Conservation (phyloP, 2,888 invertebrate genomes). For the Teinopalpus imperialis region DNA sequence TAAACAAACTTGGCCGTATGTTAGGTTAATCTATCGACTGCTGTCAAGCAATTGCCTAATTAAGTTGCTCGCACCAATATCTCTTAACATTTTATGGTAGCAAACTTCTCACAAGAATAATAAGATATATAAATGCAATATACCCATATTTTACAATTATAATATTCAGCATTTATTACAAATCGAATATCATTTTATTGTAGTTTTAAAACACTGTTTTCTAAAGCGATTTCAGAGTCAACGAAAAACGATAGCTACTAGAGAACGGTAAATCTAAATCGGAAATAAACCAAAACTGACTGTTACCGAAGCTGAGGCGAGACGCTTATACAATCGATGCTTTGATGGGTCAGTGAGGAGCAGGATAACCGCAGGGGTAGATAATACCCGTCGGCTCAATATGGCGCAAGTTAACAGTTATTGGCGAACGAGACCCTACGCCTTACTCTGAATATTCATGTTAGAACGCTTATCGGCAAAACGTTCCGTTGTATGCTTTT, state of each 20-base stretch:
- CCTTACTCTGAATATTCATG: conserved; percentile 72
- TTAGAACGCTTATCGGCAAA: conserved; percentile 48
- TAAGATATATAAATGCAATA: too few species aligned
- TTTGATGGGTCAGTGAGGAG: conserved; percentile 35
- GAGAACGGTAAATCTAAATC: conserved; percentile 16
- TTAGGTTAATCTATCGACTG: conserved; percentile 45
- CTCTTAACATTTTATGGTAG: too few species aligned
- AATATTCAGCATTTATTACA: too few species aligned
- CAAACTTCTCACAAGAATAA: too few species aligned
- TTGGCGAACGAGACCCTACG: conserved; percentile 54
- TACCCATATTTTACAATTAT: too few species aligned
- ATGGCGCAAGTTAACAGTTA: conserved; percentile 70
- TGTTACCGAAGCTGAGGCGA: conserved; percentile 19
- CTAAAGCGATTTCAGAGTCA: neutral
- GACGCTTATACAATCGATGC: conserved; percentile 24
- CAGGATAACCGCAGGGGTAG: conserved; percentile 45
- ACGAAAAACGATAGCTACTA: conserved; percentile 10
- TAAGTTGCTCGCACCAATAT: conserved; percentile 29
- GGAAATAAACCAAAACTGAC: conserved; percentile 20
- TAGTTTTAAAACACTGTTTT: neutral
- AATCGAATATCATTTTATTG: too few species aligned
- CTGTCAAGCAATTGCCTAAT: conserved; percentile 19
- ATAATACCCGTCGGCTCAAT: conserved; percentile 48
- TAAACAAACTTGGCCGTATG: conserved; percentile 71
- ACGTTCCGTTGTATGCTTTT: conserved; percentile 39